Evolutionary conservation across 2,888 invertebrate genomes (phyloP), one percentile per base, ranked within the genome.

Genomic region (Campoplex capitator): DNA sequence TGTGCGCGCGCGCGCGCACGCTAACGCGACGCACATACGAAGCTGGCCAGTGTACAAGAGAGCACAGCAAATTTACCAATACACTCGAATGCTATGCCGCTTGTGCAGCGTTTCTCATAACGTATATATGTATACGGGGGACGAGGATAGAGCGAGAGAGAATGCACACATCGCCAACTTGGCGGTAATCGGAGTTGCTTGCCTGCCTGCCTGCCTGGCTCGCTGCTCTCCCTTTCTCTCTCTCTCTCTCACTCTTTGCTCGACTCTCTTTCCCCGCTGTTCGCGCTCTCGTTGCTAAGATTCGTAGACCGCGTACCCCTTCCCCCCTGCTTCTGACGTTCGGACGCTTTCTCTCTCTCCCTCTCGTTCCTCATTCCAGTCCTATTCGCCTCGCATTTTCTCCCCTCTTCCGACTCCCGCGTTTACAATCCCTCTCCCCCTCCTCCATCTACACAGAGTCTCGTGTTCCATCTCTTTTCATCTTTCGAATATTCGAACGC

Each of bases 321-420:
- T 68, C 81, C 68, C 71, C 81, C 38, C 35, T 23, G 71, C 23
- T 23, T 62, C 16, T 0, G 28, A 13, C 28, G 58, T 58, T 58
- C 58, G 58, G 23, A 23, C 18, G 18, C 7, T 13, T 16, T 87
- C 88, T 88, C 87, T 88, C 86, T 88, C 88, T 89, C 88, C 86
- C 90, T 89, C 87, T 80, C 83, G 84, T 85, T 82, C 79, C 79
- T 42, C 84, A 85, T 80, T 83, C 42, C 45, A 45, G 82, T 74
- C 87, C 89, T 89, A 89, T 89, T 89, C 88, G 89, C 82, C 71
- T 84, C 87, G 84, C 80, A 62, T 75, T 84, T 85, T 9, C 42
- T 42, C 70, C 58, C 81, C 68, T 54, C 82, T 75, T 51, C 54
- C n/a, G 75, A 67, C 11, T 80, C 68, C 83, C 68, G 54, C 58